phyloP scores from a whole-genome alignment of 2,113 vertebrate species.

The Calidris pugnax region DNA sequence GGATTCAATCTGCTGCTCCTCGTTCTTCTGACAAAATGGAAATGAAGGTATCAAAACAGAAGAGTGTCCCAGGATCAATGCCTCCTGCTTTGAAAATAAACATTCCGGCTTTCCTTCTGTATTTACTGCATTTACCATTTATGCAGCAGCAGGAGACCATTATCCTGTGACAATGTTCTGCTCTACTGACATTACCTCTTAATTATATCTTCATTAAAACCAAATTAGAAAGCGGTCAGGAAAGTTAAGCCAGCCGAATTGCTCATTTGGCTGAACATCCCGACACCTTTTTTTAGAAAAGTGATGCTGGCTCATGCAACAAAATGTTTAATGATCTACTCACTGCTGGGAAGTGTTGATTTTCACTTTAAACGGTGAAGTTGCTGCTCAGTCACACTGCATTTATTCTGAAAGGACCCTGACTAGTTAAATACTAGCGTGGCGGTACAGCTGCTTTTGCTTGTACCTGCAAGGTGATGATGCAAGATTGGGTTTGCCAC shows the following conservation, averaged over 20 bases:
- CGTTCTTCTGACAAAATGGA: neutral
- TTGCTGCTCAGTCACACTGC: constrained; percentile 2
- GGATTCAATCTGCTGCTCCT: neutral
- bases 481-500: neutral
- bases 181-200: constrained; percentile 63
- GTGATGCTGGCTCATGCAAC: neutral
- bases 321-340: constrained; percentile 35
- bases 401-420: neutral
- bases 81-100: constrained; percentile 41
- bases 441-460: neutral
- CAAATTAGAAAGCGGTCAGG: constrained; percentile 60
- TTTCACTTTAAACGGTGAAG: constrained; percentile 37
- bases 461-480: neutral
- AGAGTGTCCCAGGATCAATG: constrained; percentile 1
- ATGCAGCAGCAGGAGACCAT: constrained; percentile 51
- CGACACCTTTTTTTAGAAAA: constrained; percentile 29
- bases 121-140: constrained; percentile 51
- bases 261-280: constrained; percentile 60
- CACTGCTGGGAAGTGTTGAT: constrained; percentile 23
- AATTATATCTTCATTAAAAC: constrained; percentile 71
- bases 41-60: constrained; percentile 27
- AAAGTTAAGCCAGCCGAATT: constrained; percentile 61
- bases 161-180: constrained; percentile 61
- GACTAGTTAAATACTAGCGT: neutral
- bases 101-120: neutral